Conservation (phyloP, 2,113 vertebrate genomes). For the Condylura cristata region DNA sequence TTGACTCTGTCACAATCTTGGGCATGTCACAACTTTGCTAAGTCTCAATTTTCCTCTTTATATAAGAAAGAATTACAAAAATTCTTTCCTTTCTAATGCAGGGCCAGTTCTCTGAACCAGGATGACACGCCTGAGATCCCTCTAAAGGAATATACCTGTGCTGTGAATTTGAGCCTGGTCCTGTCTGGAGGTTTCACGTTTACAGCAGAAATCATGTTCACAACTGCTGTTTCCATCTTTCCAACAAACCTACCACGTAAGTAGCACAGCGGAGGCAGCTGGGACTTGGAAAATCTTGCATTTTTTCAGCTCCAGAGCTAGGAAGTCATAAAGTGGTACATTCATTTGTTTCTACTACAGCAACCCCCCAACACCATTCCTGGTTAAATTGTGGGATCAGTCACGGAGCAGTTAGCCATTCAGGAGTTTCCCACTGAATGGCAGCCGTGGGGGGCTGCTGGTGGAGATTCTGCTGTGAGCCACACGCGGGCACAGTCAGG, state of each 20-base stretch:
- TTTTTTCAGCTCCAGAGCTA: background rate
- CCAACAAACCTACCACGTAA: background rate
- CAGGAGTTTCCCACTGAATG: background rate
- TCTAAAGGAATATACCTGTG: background rate
- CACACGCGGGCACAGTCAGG: background rate
- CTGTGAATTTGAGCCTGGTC: background rate
- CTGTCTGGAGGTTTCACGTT: background rate
- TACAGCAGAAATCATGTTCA: background rate
- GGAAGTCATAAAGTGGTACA: background rate
- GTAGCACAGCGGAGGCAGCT: background rate
- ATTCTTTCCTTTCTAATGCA: slow-evolving; percentile 44
- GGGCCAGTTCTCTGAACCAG: background rate
- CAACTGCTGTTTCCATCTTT: background rate
- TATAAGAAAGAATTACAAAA: slow-evolving; percentile 41
- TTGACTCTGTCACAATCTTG: slow-evolving; percentile 20
- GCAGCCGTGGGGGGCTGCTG: background rate
- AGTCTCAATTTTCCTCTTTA: slow-evolving; percentile 58
- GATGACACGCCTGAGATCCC: background rate
- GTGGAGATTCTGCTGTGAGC: background rate
- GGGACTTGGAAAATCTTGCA: background rate
- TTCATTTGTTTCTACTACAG: background rate
- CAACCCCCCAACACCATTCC: background rate
- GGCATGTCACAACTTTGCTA: slow-evolving; percentile 56
- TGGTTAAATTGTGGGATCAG: background rate
- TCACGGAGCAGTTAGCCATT: background rate